A percentile compares a stretch with the other conserved stretches of the same genome.
These are phyloP conservation scores for Lophura nycthemera DNA, from an alignment of 2,113 vertebrate species.

Conservation along the genomic window DNA sequence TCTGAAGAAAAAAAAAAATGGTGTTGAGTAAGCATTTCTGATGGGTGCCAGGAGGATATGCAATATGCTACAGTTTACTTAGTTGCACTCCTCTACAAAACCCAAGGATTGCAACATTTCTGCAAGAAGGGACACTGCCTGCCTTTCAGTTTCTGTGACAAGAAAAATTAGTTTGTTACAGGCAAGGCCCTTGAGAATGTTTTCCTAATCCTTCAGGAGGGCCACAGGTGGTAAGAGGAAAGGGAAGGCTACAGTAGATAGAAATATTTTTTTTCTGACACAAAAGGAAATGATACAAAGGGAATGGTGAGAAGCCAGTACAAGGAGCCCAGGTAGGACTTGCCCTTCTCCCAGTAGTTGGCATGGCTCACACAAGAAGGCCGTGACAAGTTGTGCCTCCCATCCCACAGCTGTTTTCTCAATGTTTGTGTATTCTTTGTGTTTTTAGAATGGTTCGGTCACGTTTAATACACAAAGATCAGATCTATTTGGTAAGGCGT, in stretches of 20 bases:
- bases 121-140: not conserved
- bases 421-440: not conserved
- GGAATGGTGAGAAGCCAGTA: not conserved
- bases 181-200: not conserved
- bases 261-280: not conserved
- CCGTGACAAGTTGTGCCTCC: not conserved
- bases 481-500: slow-evolving; percentile 5
- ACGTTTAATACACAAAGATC: not conserved
- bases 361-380: not conserved
- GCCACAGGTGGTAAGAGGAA: not conserved
- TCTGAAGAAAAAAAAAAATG: not conserved
- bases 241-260: not conserved
- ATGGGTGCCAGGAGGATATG: not conserved
- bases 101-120: not conserved
- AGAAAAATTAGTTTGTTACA: not conserved
- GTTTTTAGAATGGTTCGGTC: not conserved
- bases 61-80: not conserved
- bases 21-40: not conserved
- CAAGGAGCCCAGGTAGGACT: not conserved
- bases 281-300: not conserved
- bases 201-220: not conserved
- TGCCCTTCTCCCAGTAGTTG: not conserved
- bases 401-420: not conserved
- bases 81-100: not conserved
- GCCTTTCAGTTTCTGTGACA: not conserved